Evolutionary conservation across 2,113 vertebrate genomes (phyloP), one percentile per base, ranked within the genome.

Genomic region (Zosterops japonicus): DNA sequence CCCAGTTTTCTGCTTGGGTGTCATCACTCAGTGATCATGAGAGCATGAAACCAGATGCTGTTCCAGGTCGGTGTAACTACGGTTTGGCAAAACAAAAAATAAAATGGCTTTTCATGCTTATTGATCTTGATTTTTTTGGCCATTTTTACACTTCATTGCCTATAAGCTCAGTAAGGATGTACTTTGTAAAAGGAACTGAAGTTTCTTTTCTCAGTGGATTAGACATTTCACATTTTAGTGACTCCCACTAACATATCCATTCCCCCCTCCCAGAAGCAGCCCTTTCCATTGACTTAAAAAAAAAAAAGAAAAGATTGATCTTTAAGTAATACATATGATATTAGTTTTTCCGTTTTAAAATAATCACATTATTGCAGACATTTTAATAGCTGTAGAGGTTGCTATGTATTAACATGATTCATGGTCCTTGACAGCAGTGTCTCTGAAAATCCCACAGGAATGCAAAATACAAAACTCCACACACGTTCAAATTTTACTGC

Each of bases 361-460:
- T 98, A 98, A 98, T 98, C 98, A 98, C 98, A 98, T 98, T 98
- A 98, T 98, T 98, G 98, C 97, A 98, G 98, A 98, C 98, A 98
- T 98, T 98, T 98, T 98, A 98, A 98, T 98, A 98, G 98, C 98
- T 98, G 97, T 97, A 98, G 98, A 98, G 98, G 98, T 98, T 98
- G 98, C 98, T 98, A 98, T 97, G 98, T 98, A 98, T 98, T 98
- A 98, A 98, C 97, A 97, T 98, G 98, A 98, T 98, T 98, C 98
- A 98, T 98, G 98, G 98, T 98, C 98, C 98, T 97, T 98, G 98
- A 98, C 98, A 98, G 98, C 97, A 97, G 97, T 98, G 98, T 98
- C 98, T 98, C 98, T 94, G 96, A 98, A 98, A 98, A 97, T 98
- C 98, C 98, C 98, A 94, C 94, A 98, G 98, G 98, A 98, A 97